A percentile compares a stretch with the other conserved stretches of the same genome.
These are phyloP conservation scores for Thomomys bottae DNA, from an alignment of 2,113 vertebrate genomes.

Conservation along the genomic window DNA sequence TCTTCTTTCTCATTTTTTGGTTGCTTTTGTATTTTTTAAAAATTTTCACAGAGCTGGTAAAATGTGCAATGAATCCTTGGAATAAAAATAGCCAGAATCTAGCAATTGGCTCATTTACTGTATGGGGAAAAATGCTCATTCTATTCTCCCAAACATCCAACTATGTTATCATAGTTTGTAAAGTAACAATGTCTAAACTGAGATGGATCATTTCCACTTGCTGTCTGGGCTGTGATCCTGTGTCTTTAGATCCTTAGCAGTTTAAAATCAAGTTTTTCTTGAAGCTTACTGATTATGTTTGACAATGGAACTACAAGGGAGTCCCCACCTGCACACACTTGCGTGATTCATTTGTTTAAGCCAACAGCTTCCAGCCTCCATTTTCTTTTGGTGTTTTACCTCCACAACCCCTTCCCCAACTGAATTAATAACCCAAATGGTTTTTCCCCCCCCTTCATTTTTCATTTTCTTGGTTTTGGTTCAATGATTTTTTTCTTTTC, in stretches of 20 bases:
- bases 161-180: background rate
- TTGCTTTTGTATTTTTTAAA: background rate
- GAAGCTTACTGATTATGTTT: background rate
- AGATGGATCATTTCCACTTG: background rate
- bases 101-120: background rate
- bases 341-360: background rate
- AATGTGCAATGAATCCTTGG: background rate
- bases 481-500: background rate
- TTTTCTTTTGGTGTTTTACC: background rate
- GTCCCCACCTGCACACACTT: background rate
- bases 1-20: background rate
- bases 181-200: conserved; percentile 3
- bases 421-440: background rate
- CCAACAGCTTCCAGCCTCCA: background rate
- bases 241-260: background rate
- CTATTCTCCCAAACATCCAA: background rate
- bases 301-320: background rate
- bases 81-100: conserved; percentile 6
- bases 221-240: background rate
- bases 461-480: conserved; percentile 4
- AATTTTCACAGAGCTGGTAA: background rate
- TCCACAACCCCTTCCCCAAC: background rate
- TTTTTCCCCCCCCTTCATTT: background rate
- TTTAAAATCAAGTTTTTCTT: background rate
- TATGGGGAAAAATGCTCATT: background rate